Conservation (phyloP, 2,113 vertebrate genomes). For the Vidua macroura region DNA sequence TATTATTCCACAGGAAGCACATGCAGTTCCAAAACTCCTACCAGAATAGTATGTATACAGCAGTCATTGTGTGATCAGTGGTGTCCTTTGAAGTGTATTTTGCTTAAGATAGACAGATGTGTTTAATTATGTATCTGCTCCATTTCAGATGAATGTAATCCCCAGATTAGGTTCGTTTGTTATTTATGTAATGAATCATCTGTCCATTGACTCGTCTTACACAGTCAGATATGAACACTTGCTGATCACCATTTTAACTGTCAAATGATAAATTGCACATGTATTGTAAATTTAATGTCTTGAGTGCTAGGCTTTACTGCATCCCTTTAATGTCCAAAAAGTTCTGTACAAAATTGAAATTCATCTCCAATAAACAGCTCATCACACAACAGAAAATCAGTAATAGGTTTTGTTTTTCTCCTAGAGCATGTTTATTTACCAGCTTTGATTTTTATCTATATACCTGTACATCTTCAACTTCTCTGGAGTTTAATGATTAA, state of each 20-base stretch:
- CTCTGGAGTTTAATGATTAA: neutral
- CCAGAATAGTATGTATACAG: neutral
- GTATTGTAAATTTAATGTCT: neutral
- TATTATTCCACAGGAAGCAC: conserved; percentile 9
- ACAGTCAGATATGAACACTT: neutral
- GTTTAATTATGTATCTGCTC: conserved; percentile 1
- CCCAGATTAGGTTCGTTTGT: neutral
- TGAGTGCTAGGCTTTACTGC: neutral
- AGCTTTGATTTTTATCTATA: neutral
- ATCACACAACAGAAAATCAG: neutral
- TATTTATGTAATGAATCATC: neutral
- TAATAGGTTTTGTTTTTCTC: neutral
- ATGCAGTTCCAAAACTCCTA: neutral
- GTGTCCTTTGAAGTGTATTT: conserved; percentile 16
- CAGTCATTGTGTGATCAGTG: neutral
- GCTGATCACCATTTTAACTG: neutral
- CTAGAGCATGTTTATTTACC: neutral
- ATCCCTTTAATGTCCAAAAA: neutral
- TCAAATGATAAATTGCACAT: neutral
- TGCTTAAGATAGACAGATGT: conserved; percentile 2
- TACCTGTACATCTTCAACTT: neutral
- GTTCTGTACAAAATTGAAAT: neutral
- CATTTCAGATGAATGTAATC: conserved; percentile 1
- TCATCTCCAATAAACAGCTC: neutral
- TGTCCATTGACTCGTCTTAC: neutral